phyloP scores from a whole-genome alignment of 2,888 invertebrate species.

The Phyto melanocephala region DNA sequence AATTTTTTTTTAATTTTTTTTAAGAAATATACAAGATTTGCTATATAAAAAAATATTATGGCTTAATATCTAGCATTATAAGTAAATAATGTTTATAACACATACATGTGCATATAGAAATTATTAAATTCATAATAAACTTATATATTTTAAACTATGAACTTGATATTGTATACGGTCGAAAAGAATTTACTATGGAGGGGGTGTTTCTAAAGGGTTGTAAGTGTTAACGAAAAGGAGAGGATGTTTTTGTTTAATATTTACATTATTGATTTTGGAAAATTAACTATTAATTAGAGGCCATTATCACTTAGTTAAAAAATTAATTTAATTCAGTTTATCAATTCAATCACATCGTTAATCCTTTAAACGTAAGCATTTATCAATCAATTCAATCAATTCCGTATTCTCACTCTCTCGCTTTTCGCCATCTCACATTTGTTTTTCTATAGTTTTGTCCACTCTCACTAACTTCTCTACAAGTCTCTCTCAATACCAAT shows the following conservation, averaged over 20 bases:
- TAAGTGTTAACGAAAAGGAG: conserved; percentile 50
- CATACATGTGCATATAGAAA: not conserved
- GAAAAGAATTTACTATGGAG: not conserved
- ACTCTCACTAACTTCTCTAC: not conserved
- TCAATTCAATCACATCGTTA: conserved; percentile 57
- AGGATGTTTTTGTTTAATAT: not conserved
- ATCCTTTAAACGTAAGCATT: conserved; percentile 55
- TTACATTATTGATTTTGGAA: not conserved
- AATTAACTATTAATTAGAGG: conserved; percentile 20
- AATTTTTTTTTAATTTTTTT: conserved; percentile 6
- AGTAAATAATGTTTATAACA: not conserved
- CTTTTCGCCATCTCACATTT: conserved; percentile 33
- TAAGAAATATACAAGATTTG: conserved; percentile 43
- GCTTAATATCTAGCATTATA: conserved; percentile 45
- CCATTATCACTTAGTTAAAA: conserved; percentile 43
- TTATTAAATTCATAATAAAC: conserved; percentile 21
- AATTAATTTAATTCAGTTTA: conserved; percentile 24
- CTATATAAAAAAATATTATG: conserved; percentile 43
- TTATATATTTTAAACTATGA: conserved; percentile 1
- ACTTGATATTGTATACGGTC: not conserved
- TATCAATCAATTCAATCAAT: conserved; percentile 28
- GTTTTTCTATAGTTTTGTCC: not conserved
- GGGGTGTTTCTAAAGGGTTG: conserved; percentile 1
- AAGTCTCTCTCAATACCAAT: conserved; percentile 36
- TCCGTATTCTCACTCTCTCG: conserved; percentile 20